These are phyloP conservation scores for Tringa solitaria DNA, from an alignment of 2,113 vertebrate genomes.

Conservation along the genomic window DNA sequence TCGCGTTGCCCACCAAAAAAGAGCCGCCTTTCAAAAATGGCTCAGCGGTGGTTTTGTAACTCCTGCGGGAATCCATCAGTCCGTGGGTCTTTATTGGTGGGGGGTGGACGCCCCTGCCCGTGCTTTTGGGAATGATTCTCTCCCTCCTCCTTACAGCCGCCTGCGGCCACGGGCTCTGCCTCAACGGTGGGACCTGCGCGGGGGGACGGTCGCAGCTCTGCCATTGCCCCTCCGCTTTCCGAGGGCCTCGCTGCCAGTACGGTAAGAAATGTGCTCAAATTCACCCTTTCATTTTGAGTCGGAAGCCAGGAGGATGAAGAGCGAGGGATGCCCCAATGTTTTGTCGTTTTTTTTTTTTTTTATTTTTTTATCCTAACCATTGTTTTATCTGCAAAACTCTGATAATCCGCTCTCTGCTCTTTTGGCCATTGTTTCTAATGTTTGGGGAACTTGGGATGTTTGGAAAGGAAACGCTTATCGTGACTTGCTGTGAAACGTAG, in stretches of 20 bases:
- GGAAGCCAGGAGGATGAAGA: not conserved
- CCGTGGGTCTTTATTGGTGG: rapidly evolving
- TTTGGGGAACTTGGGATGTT: not conserved
- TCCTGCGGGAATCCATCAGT: not conserved
- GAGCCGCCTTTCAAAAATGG: rapidly evolving
- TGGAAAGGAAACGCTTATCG: conserved; percentile 26
- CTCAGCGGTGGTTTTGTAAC: rapidly evolving
- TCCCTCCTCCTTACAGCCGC: conserved; percentile 64
- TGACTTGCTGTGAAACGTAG: not conserved
- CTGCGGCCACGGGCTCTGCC: conserved; percentile 75
- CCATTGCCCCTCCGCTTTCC: conserved; percentile 81
- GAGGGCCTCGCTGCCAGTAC: conserved; percentile 83
- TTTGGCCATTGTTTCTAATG: not conserved
- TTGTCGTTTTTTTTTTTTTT: not conserved
- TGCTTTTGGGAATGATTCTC: not conserved
- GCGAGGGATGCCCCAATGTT: not conserved
- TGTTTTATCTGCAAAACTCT: not conserved
- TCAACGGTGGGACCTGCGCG: conserved; percentile 78
- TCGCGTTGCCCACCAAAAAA: rapidly evolving
- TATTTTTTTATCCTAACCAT: not conserved
- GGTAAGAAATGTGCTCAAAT: conserved; percentile 67
- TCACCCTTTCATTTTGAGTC: not conserved
- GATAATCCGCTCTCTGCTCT: not conserved
- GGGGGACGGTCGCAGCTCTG: conserved; percentile 76
- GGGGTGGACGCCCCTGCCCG: rapidly evolving